Evolutionary conservation across 2,797 vertebrate species (phyloP).

Genomic region (Acrocephalus scirpaceus): DNA sequence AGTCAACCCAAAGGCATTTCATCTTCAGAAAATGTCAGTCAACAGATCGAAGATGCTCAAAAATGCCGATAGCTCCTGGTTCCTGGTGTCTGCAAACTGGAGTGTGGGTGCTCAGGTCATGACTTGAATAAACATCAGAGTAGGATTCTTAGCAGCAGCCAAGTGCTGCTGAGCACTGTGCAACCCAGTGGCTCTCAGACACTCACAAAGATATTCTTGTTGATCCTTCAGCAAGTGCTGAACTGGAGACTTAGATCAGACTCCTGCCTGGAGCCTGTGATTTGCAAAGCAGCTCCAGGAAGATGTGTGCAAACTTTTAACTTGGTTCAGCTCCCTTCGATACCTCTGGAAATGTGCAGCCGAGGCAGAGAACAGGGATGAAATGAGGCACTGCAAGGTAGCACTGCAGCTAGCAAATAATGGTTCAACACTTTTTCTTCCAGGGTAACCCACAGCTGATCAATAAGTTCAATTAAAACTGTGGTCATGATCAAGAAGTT

Average conservation of each 20-base stretch:
- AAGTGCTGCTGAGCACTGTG: background rate
- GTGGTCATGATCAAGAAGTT: background rate
- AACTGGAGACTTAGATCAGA: background rate
- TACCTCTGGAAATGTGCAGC: background rate
- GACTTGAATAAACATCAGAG: conserved; percentile 4
- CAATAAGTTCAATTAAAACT: background rate
- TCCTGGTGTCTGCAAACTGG: background rate
- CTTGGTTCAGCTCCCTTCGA: background rate
- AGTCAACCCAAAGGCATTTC: conserved; percentile 19
- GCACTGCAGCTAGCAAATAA: background rate
- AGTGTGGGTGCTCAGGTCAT: background rate
- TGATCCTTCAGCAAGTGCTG: background rate
- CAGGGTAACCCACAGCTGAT: background rate
- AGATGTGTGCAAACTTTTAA: background rate
- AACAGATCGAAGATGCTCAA: conserved; percentile 6
- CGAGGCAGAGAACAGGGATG: background rate
- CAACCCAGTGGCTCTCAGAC: background rate
- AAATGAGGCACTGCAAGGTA: background rate
- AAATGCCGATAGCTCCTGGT: background rate
- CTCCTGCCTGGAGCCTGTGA: background rate
- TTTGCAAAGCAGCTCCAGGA: background rate
- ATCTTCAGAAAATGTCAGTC: conserved; percentile 33
- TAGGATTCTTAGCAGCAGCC: background rate
- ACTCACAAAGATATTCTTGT: background rate
- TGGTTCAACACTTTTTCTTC: background rate